Percentiles rank a stretch among this genome's conserved stretches.
phyloP scores from a whole-genome alignment of 2,797 vertebrate genomes.

The Sus cebifrons region DNA sequence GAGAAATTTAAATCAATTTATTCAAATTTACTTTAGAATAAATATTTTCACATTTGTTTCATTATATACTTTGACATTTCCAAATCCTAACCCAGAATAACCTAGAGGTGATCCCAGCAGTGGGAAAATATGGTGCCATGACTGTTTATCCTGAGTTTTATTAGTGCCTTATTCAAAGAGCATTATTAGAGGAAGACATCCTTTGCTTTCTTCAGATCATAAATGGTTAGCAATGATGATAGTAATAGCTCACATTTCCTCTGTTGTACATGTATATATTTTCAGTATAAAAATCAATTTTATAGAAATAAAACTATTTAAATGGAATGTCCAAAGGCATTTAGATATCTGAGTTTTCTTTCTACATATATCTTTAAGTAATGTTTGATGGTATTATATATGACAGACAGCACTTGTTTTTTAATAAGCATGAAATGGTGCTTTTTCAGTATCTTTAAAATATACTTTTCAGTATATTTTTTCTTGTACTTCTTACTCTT shows the following conservation, averaged over 20 bases:
- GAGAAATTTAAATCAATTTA: neutral
- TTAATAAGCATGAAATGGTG: neutral
- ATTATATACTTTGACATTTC: neutral
- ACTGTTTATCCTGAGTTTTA: neutral
- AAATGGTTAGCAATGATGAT: neutral
- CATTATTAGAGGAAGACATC: neutral
- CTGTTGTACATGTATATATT: neutral
- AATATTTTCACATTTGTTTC: neutral
- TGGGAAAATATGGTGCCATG: neutral
- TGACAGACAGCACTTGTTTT: neutral
- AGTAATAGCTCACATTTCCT: neutral
- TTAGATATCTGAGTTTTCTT: neutral
- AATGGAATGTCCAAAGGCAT: neutral
- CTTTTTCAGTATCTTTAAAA: neutral
- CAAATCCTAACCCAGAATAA: neutral
- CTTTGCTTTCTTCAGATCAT: neutral
- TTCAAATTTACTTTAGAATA: neutral
- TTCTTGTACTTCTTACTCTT: neutral
- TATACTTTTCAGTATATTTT: neutral
- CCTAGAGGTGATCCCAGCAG: neutral
- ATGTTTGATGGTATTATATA: neutral
- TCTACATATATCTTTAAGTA: neutral
- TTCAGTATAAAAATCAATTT: neutral
- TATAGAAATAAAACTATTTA: conserved; percentile 11
- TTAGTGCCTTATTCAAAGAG: neutral